Percentiles rank a stretch among this genome's conserved stretches.
Conservation (phyloP, 2,797 vertebrate species). For the Furcifer pardalis region DNA sequence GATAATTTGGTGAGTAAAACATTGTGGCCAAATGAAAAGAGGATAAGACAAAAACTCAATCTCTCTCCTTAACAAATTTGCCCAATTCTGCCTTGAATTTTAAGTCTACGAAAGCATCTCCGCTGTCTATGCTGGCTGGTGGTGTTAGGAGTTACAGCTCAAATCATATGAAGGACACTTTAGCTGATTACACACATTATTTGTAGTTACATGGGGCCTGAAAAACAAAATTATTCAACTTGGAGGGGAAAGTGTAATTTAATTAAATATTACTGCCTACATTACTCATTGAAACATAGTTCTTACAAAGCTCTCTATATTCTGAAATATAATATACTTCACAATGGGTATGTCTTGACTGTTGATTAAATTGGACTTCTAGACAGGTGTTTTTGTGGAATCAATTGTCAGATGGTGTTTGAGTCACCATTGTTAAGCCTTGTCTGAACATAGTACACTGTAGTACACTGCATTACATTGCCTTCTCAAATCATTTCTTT, state of each 20-base stretch:
- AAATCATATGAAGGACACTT: neutral
- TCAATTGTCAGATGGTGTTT: no score
- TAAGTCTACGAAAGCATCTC: neutral
- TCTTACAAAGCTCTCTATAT: neutral
- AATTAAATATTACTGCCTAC: conserved; percentile 11
- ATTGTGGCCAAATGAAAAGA: neutral
- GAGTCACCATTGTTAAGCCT: no score
- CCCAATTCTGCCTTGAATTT: neutral
- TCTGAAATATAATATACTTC: neutral
- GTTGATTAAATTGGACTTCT: no score
- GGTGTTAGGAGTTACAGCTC: neutral
- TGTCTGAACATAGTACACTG: no score
- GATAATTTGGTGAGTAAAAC: no score
- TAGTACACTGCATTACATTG: no score
- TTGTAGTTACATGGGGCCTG: neutral
- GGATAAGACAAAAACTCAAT: no score
- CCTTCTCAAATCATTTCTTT: no score
- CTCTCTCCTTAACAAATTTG: neutral
- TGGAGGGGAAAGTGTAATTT: neutral
- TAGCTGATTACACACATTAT: neutral
- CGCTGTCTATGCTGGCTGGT: neutral
- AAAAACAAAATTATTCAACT: neutral
- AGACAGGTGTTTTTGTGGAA: no score
- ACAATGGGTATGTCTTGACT: no score
- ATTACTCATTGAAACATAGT: neutral